Base-by-base conservation (phyloP, 2,113 vertebrate genomes). In the Empidonax alnorum region DNA sequence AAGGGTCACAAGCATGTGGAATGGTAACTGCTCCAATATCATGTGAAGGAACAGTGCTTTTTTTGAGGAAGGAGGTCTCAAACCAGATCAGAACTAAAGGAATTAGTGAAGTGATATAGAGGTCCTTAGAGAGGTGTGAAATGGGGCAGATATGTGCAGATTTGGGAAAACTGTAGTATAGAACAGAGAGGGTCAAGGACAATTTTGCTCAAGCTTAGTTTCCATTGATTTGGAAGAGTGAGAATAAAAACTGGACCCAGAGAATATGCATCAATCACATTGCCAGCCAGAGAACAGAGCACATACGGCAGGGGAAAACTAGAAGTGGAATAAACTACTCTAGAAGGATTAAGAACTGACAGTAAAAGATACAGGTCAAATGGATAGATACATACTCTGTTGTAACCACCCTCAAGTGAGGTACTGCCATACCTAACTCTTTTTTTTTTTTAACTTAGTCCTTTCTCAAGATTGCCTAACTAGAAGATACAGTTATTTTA, bases 11-110 rank as follows among this genome's bases (percentile, higher is more conserved):
- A 72, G 52, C 5, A 59, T 33, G 12, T 35, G 16, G 10, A 27
- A 27, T 6, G 16, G 7, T 66, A 66, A 55, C 25, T 63, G 5
- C 33, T 75, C 0, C 0, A 67, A 76, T 41, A 52, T 13, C 12
- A 28, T 7, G 27, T 11, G 24, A 76, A 85, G 7, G 3, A n/a
- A 1, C 7, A 42, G 7, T 30, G 10, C 0, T 28, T 28, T 41
- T 44, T 56, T 77, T 53, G 46, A 30, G 9, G 62, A 83, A 79
- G 24, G 19, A 39, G 12, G 2, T 16, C 22, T 84, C 42, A 73
- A 82, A 62, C 4, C 18, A 84, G 6, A 49, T 4, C 72, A 27
- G 2, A 33, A 42, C 22, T 11, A 63, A 79, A 72, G 18, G 4
- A 44, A 10, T 39, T 22, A 47, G 4, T 55, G 15, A 50, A 69